Conservation (phyloP, 2,113 vertebrate genomes). For the Saccopteryx bilineata region DNA sequence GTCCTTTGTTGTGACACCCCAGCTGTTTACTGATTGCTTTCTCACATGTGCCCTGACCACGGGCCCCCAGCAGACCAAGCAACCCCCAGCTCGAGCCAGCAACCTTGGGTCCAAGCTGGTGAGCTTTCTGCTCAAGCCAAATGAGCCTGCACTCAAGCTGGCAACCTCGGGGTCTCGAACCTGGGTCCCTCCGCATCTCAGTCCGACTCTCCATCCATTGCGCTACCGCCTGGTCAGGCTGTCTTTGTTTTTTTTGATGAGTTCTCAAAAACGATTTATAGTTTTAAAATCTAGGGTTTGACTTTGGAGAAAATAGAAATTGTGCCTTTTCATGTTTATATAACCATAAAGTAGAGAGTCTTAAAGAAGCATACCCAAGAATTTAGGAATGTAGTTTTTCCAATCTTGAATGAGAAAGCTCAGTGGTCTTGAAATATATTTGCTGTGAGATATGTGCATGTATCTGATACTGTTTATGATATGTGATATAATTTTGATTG, state of each 20-base stretch:
- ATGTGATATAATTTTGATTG: not conserved
- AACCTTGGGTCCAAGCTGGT: too few relatives aligned
- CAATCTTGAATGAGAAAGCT: slow-evolving; percentile 15
- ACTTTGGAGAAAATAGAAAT: slow-evolving; percentile 64
- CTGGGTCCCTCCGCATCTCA: too few relatives aligned
- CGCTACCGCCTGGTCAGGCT: not conserved
- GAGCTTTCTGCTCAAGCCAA: too few relatives aligned
- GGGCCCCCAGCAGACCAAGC: too few relatives aligned
- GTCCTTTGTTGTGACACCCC: too few relatives aligned
- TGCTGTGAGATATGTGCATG: not conserved
- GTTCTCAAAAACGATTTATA: slow-evolving; percentile 57
- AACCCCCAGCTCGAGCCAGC: too few relatives aligned
- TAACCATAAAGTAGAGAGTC: slow-evolving; percentile 67
- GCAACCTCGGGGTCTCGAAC: too few relatives aligned
- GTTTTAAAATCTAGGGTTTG: slow-evolving; percentile 62
- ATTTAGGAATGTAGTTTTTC: slow-evolving; percentile 16
- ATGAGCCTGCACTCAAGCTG: too few relatives aligned
- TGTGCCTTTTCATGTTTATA: slow-evolving; percentile 72
- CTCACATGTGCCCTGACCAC: too few relatives aligned
- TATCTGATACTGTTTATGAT: not conserved
- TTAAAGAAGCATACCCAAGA: slow-evolving; percentile 56
- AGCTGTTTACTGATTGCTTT: too few relatives aligned
- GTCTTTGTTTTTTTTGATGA: slow-evolving; percentile 58
- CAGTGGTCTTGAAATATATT: not conserved
- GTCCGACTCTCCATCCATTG: too few relatives aligned